phyloP scores from a whole-genome alignment of 2,113 vertebrate species.

The Pampusana beccarii region DNA sequence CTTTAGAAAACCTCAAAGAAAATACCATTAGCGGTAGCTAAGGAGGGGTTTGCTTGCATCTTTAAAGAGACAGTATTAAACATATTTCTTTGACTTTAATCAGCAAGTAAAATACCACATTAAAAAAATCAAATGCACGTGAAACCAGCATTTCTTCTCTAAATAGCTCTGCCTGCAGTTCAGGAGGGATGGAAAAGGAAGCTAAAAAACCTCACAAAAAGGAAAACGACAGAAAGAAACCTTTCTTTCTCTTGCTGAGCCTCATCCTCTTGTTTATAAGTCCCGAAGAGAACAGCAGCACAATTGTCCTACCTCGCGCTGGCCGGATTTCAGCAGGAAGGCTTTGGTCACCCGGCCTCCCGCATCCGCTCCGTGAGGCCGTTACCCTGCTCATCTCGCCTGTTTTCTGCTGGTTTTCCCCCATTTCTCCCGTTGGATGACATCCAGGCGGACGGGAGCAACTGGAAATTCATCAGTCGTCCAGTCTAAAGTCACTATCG shows the following conservation, averaged over 20 bases:
- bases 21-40: neutral
- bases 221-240: slow-evolving; percentile 30
- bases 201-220: neutral
- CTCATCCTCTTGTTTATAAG: slow-evolving; percentile 34
- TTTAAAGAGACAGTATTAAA: neutral
- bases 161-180: neutral
- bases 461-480: neutral
- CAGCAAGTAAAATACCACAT: neutral
- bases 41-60: neutral
- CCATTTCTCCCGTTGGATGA: neutral
- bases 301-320: neutral
- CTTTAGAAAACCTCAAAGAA: neutral
- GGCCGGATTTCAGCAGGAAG: slow-evolving; percentile 8
- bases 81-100: neutral
- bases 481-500: neutral
- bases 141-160: neutral
- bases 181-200: neutral
- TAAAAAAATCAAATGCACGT: neutral
- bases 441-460: neutral
- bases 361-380: accelerated
- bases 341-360: neutral
- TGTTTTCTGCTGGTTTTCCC: neutral
- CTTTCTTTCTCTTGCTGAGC: slow-evolving; percentile 31
- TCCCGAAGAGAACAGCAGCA: slow-evolving; percentile 22
- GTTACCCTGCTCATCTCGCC: neutral